A percentile compares a stretch with the other conserved stretches of the same genome.
phyloP scores from a whole-genome alignment of 2,888 invertebrate genomes.

The Zaprionus lineosus region DNA sequence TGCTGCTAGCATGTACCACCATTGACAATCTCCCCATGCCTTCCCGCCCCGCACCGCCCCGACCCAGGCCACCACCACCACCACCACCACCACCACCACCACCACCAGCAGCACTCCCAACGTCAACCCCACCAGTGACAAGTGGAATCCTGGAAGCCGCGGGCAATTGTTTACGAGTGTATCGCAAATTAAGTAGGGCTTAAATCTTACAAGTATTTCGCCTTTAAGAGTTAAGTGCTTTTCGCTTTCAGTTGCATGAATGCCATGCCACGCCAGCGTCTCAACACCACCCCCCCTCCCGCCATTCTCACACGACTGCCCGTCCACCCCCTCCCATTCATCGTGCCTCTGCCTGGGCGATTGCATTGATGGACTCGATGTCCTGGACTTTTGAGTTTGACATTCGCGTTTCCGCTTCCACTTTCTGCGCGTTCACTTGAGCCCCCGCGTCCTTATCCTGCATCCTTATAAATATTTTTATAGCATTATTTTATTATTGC shows the following conservation, averaged over 20 bases:
- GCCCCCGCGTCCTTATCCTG: too few relatives aligned
- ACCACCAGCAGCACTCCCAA: not conserved
- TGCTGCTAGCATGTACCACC: not conserved
- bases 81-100: too few relatives aligned
- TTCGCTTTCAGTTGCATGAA: conserved; percentile 53
- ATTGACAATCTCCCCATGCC: not conserved
- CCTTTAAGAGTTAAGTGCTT: conserved; percentile 77
- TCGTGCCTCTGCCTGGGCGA: not conserved
- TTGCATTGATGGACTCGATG: too few relatives aligned
- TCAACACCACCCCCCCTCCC: not conserved
- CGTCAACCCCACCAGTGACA: conserved; percentile 24
- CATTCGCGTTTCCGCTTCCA: conserved; percentile 29
- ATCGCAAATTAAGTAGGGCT: conserved; percentile 77
- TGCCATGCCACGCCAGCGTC: not conserved
- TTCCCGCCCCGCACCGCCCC: not conserved
- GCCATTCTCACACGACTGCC: not conserved
- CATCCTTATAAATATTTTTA: too few relatives aligned
- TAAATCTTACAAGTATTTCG: conserved; percentile 77
- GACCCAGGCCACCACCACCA: too few relatives aligned
- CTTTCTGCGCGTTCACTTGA: too few relatives aligned
- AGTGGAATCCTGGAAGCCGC: conserved; percentile 47
- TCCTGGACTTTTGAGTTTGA: conserved; percentile 31
- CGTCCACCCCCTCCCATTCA: not conserved
- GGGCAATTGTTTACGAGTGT: conserved; percentile 77
- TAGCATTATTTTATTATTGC: too few relatives aligned